Base-by-base conservation (phyloP, 2,888 invertebrate genomes). In the Cryptocephalus moraei region DNA sequence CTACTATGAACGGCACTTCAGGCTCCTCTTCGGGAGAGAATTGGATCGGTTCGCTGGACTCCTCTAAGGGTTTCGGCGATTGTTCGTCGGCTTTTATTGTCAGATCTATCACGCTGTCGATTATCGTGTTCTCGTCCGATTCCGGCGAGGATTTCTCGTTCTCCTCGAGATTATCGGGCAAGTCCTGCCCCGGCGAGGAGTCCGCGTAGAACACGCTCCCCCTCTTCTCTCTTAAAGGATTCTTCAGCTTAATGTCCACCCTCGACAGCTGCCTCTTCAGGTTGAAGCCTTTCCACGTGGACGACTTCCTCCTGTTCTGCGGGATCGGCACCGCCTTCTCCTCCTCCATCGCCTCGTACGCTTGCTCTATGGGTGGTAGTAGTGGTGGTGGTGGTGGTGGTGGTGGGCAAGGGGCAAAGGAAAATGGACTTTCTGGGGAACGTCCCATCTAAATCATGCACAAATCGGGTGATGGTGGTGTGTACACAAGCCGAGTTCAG, bases 201-300 rank as follows among this genome's bases (percentile, higher is more conserved):
- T 63, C 63, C 36, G 65, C 62, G 53, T 69, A 69, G 58, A 71
- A 70, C n/a, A 68, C 57, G 33, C 70, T 70, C 49, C 65, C 64
- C 39, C 68, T 56, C 59, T 71, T 75, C 45, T 76, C 75, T 52
- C 73, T 65, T 41, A 75, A 69, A 8, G 63, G 57, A 60, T 81
- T 82, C 66, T 84, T 84, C 51, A 84, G 72, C 68, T 83, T 86
- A 61, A 83, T 73, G 66, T 86, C 86, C 56, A 87, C 88, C 71
- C 79, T 84, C 52, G 86, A 86, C 59, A 89, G 76, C 71, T 88
- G 87, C 59, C 87, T 80, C 70, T 89, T 89, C 50, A 89, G 74
- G 68, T 82, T 86, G 73, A 87, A 86, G 50, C 80, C 79, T 70
- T 85, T 86, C 55, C 80, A 77, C 33, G 83, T 82, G 22, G 71